Evolutionary conservation across 1,140 invertebrate genomes (phyloP), one percentile per base, ranked within the genome.

Genomic region (Lycorma delicatula): DNA sequence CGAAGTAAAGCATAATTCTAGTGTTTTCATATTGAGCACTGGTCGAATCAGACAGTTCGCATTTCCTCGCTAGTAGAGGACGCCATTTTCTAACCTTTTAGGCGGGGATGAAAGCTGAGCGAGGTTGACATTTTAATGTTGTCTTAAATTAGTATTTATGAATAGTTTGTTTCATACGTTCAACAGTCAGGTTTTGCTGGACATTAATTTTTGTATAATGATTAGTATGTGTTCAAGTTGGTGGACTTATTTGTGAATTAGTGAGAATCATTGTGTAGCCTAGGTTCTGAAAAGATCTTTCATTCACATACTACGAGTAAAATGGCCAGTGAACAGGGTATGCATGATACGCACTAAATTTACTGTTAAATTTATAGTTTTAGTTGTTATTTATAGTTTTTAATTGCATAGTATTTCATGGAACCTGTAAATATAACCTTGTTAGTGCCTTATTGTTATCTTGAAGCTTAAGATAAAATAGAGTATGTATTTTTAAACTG

Each of bases 81-180:
- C 41, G 41, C 41, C 41, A 44, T 44, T 44, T 13, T 44, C 3
- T 44, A 44, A 44, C 41, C 41, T 44, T 44, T 44, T 44, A 44
- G 41, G 41, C 41, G 41, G 41, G 41, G 41, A 44, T 44, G 13
- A 44, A 44, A 44, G 41, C 41, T 16, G 41, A 20, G 3, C 23
- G 13, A 44, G 41, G 23, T 22, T 44, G 41, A 44, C 41, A 22
- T 44, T 44, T 16, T 44, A 44, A 20, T 44, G 16, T 44, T 44
- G 41, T 44, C 16, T 22, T 18, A 7, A 22, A 20, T 16, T 44
- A 20, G 18, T 16, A 44, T 20, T 44, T 20, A 20, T 44, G 9
- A 44, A 44, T 44, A 44, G 23, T 44, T 16, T 44, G 23, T 44
- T 44, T 11, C n/a, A n/a, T n/a, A n/a, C n/a, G n/a, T n/a, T n/a